These are phyloP conservation scores for Ennomos fuscantarius DNA, from an alignment of 2,888 invertebrate genomes.

Conservation along the genomic window DNA sequence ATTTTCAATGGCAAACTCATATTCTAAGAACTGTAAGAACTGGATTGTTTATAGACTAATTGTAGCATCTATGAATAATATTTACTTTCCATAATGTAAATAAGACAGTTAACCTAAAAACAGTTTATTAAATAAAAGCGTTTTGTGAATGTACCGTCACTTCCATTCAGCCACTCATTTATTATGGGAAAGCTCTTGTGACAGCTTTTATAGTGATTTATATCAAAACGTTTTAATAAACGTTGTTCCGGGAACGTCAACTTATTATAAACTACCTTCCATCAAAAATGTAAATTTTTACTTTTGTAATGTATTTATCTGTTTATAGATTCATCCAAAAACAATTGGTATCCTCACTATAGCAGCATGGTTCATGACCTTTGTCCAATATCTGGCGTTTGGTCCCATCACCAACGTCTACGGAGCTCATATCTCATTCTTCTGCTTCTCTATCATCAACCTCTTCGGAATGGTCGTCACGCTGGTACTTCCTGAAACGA, in stretches of 20 bases:
- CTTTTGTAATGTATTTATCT: neutral
- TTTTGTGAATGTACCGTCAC: neutral
- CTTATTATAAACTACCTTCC: too few species aligned
- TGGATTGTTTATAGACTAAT: constrained; percentile 27
- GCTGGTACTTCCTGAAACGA: constrained; percentile 69
- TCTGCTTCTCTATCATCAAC: constrained; percentile 58
- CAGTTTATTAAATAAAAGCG: neutral
- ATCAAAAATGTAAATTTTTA: too few species aligned
- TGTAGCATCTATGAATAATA: constrained; percentile 24
- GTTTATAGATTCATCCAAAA: constrained; percentile 63
- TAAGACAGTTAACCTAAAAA: neutral
- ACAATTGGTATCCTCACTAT: constrained; percentile 60
- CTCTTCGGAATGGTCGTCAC: constrained; percentile 53
- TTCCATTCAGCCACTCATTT: neutral
- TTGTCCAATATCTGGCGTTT: constrained; percentile 46
- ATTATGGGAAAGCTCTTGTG: too few species aligned
- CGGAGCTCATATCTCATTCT: constrained; percentile 56
- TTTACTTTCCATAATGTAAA: constrained; percentile 17
- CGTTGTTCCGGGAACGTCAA: too few species aligned
- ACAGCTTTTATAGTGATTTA: too few species aligned
- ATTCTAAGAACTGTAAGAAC: constrained; percentile 4
- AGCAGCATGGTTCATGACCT: constrained; percentile 64
- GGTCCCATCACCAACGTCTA: constrained; percentile 44
- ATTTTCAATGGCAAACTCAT: neutral
- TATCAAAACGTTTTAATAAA: too few species aligned